Evolutionary conservation across 1,140 invertebrate genomes (phyloP), one percentile per base, ranked within the genome.

Genomic region (Macrosteles quadrilineatus): DNA sequence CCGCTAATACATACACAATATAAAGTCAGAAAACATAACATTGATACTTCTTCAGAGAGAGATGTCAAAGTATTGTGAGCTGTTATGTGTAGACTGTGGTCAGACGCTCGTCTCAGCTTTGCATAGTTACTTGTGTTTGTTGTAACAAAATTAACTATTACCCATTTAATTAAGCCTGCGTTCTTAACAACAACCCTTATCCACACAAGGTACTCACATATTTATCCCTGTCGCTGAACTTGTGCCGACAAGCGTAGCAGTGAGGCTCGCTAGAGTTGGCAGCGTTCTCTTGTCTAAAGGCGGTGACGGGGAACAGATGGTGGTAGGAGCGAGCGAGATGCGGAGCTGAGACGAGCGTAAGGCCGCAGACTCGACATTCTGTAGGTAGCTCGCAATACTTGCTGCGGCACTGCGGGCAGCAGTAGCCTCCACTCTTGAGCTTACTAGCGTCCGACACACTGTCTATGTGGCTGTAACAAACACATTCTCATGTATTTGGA

Each of bases 371-470:
- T 78, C 91, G 88, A 80, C 98, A 99, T 83, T 99, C 97, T 0
- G 96, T 94, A 0, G 98, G 98, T 72, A 99, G 85, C 80, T 98
- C 96, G 83, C 97, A 99, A 81, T 98, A 98, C 83, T 98, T 98
- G 80, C 94, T 95, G 71, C 90, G 88, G 83, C 98, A 99, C 78
- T 25, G 96, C 2, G 77, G 96, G 81, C 97, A 99, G 76, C 96
- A 90, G 79, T 97, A 98, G 1, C 96, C 97, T 17, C 86, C 88
- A 36, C 87, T 86, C 76, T 81, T 89, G 69, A 88, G 80, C 78
- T 87, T 88, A 66, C 86, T 85, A 2, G 69, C 69, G 21, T 71
- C 72, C n/a, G 83, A 83, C 67, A 87, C 87, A 68, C 90, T 91
- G 73, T 95, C 93, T 36, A 94, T 84, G 79, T 97, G 94, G 78